A percentile compares a stretch with the other conserved stretches of the same genome.
Evolutionary conservation across 2,113 vertebrate species (phyloP).

Genomic region (Tringa solitaria): DNA sequence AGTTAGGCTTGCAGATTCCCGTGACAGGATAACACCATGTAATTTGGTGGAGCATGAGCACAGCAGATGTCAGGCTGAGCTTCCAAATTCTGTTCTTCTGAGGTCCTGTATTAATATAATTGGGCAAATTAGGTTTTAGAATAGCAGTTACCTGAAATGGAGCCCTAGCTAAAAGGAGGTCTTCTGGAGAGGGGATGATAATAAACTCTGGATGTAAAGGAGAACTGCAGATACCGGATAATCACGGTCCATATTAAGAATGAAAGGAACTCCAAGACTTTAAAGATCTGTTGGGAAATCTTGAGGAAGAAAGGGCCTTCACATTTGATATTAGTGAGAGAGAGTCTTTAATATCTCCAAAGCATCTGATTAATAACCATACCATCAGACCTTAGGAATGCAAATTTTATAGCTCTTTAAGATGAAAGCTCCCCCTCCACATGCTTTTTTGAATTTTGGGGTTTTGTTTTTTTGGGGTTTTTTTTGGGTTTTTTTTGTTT

Average conservation of each 20-base stretch:
- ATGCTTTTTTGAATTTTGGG: not conserved
- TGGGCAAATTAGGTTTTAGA: not conserved
- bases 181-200: not conserved
- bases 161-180: not conserved
- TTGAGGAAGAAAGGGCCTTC: not conserved
- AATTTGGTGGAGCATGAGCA: not conserved
- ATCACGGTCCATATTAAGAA: not conserved
- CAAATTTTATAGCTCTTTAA: constrained; percentile 25
- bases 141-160: not conserved
- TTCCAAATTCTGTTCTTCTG: not conserved
- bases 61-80: not conserved
- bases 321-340: not conserved
- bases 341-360: not conserved
- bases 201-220: not conserved
- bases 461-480: too few relatives aligned
- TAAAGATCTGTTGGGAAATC: constrained; percentile 1
- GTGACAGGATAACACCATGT: not conserved
- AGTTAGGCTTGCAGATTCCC: not conserved
- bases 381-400: not conserved
- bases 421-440: not conserved
- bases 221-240: not conserved
- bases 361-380: constrained; percentile 11
- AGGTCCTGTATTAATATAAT: not conserved
- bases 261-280: constrained; percentile 20
- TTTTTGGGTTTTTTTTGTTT: not conserved